Conservation (phyloP, 2,113 vertebrate genomes). For the Pogona vitticeps region DNA sequence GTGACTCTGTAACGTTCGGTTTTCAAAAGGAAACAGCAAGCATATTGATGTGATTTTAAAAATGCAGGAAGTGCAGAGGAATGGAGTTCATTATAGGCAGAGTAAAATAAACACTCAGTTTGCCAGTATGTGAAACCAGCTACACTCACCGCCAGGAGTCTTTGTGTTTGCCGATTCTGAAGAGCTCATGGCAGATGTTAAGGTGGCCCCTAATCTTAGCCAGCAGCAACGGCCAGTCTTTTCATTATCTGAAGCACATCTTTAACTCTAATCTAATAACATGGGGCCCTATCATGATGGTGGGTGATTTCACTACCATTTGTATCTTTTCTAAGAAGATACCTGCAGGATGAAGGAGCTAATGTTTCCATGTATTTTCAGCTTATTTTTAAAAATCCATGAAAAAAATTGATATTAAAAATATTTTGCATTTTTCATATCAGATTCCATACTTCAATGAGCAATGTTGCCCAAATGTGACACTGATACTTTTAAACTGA, state of each 20-base stretch:
- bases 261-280: not conserved
- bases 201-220: not conserved
- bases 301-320: not conserved
- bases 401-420: no score
- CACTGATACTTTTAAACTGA: no score
- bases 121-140: constrained; percentile 32
- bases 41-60: constrained; percentile 6
- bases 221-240: not conserved
- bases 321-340: not conserved
- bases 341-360: not conserved
- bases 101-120: constrained; percentile 21
- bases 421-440: not conserved
- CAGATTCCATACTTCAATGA: not conserved
- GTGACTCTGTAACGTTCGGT: constrained; percentile 2
- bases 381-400: not conserved
- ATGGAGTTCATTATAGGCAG: constrained; percentile 57
- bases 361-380: not conserved
- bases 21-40: not conserved
- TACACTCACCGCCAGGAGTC: not conserved
- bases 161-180: not conserved
- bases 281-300: no score
- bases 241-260: not conserved
- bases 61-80: constrained; percentile 32
- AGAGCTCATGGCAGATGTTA: not conserved
- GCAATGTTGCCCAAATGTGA: not conserved